Evolutionary conservation across 2,113 vertebrate species (phyloP).

Genomic region (Sakesphorus luctuosus): DNA sequence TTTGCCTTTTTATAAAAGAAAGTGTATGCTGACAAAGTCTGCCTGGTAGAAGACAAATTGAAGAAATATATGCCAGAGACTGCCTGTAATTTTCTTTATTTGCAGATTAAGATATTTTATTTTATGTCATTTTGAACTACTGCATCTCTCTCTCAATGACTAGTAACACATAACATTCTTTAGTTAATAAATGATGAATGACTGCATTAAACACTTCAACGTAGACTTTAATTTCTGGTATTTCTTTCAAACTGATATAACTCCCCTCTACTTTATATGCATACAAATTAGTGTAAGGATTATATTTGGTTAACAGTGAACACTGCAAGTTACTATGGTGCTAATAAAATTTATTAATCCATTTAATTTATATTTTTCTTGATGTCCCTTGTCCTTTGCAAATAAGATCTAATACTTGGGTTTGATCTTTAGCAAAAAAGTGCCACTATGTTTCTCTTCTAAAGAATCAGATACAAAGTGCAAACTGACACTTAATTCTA

Average conservation of each 20-base stretch:
- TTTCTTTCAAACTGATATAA: neutral
- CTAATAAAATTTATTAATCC: neutral
- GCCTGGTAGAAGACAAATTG: neutral
- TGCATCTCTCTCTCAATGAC: neutral
- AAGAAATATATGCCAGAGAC: neutral
- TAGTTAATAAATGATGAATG: neutral
- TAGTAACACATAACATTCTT: neutral
- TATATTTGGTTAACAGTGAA: neutral
- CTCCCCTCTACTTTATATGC: neutral
- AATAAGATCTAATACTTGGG: neutral
- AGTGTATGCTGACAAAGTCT: neutral
- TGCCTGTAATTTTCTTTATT: neutral
- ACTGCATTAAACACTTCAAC: neutral
- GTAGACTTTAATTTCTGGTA: neutral
- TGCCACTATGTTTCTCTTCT: neutral
- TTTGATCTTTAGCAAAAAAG: neutral
- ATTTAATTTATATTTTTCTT: neutral
- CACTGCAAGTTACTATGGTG: neutral
- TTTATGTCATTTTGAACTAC: neutral
- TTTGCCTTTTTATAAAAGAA: conserved; percentile 26
- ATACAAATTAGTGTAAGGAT: neutral
- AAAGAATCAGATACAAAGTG: neutral
- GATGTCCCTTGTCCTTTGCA: neutral
- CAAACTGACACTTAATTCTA: neutral
- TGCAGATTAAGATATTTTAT: neutral